Base-by-base conservation (phyloP, 2,113 vertebrate species). In the Urocitellus parryii region DNA sequence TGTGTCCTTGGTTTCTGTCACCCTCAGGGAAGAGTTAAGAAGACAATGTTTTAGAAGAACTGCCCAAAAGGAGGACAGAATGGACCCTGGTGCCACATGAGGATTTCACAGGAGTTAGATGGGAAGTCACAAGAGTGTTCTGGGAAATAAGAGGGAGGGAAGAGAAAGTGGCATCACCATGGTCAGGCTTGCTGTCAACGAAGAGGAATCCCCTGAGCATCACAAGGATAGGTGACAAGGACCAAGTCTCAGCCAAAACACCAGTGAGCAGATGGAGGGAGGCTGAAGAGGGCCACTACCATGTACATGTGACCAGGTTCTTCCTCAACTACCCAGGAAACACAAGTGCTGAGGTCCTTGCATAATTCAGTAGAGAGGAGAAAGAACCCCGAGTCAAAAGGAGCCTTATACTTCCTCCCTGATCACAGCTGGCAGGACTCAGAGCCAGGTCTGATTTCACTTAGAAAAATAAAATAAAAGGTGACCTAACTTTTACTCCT, bases 401-500 rank as follows among this genome's bases (percentile, higher is more conserved):
- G 11, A 90, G 58, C 45, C 37, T 68, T 78, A 70, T 22, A 65
- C 65, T 77, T 65, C 51, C 85, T 89, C 25, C 53, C 74, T 42
- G 72, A 56, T 45, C 68, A 76, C 3, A 84, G 51, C n/a, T 86
- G 72, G 74, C n/a, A 4, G 34, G 24, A 67, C 34, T 61, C 74
- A 90, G 63, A 92, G 1, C 37, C 25, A 90, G 18, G 13, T 80
- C 88, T 70, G 17, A 80, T 72, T 96, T 92, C 58, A 91, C 70
- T 79, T 70, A 51, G 48, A 79, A 92, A 77, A 88, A 34, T 81
- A 90, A 88, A 93, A 95, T 20, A 90, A 96, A 79, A 72, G 13
- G 18, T 88, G 53, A 24, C 24, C 72, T 76, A 37, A 42, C 27
- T 76, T 78, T 1, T 58, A 74, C 53, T 14, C 82, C 29, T 82